Evolutionary conservation across 2,113 vertebrate genomes (phyloP), one percentile per base, ranked within the genome.

Genomic region (Syrrhaptes paradoxus): DNA sequence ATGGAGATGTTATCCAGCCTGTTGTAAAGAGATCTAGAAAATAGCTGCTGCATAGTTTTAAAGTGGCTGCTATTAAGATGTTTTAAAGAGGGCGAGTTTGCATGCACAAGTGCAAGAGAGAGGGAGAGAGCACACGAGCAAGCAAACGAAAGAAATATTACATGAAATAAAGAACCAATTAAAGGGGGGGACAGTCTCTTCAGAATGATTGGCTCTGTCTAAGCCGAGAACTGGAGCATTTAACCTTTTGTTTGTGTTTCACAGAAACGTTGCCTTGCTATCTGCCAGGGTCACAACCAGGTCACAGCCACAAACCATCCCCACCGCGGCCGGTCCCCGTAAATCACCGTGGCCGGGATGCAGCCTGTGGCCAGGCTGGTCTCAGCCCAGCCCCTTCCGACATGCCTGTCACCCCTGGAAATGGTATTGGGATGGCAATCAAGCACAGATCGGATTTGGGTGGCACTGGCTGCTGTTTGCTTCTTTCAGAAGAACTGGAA

Each of bases 171-270:
- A 95, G 91, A 87, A 72, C 49, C 93, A 96, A 66, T 95, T 93
- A 94, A 96, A 80, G 75, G 9, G 19, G n/a, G 45, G 28, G 34
- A 48, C 14, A 6, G 90, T 4, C 98, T 91, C 95, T 95, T 90
- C 97, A 95, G 98, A 98, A 83, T n/a, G 96, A 97, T 97, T 96
- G 92, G 95, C 97, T 97, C 94, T 97, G 94, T 90, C 97, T 90
- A 45, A 94, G 95, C 90, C 11, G 36, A 85, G 94, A 97, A 93
- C 95, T 25, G 83, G 63, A 91, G 97, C 97, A 87, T 97, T 98
- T 97, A 98, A 98, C 98, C 98, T 98, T 98, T 97, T 97, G 93
- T 95, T 97, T 98, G 98, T 95, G 98, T 98, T 98, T 97, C 98
- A 96, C 97, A 85, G 97, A 98, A 98, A 98, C 96, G 91, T 25